A percentile compares a stretch with the other conserved stretches of the same genome.
Evolutionary conservation across 2,888 invertebrate species (phyloP).

Genomic region (Lithophane semibrunnea): DNA sequence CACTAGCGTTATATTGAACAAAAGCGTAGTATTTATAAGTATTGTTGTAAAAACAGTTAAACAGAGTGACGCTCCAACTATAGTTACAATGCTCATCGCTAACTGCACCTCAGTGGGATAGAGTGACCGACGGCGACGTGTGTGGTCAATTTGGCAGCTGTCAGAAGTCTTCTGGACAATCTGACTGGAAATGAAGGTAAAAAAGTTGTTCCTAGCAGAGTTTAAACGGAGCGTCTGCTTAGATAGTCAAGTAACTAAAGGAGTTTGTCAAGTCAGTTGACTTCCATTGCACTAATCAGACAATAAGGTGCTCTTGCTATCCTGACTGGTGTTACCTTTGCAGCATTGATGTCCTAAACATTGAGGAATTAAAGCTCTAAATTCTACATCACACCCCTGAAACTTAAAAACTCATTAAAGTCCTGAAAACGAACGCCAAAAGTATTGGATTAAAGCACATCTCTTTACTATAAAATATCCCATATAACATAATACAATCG

Average conservation of each 20-base stretch:
- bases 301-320: background rate
- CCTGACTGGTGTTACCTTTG: background rate
- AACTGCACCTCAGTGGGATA: background rate
- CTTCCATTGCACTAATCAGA: background rate
- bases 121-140: slow-evolving; percentile 19
- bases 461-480: background rate
- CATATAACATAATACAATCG: slow-evolving; percentile 10
- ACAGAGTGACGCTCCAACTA: slow-evolving; percentile 3
- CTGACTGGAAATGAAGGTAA: background rate
- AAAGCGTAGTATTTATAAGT: background rate
- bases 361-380: background rate
- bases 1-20: background rate
- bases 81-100: slow-evolving; percentile 4
- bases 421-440: background rate
- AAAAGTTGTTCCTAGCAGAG: background rate
- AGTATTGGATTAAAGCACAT: background rate
- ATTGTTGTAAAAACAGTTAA: slow-evolving; percentile 11
- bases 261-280: background rate
- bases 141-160: slow-evolving; percentile 41
- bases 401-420: background rate
- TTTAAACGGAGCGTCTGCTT: background rate
- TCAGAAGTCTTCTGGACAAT: background rate
- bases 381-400: background rate
- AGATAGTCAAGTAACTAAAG: background rate
- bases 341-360: background rate